A percentile compares a stretch with the other conserved stretches of the same genome.
These are phyloP conservation scores for Drosophila ananassae DNA, from an alignment of 1,140 invertebrate species.

Conservation along the genomic window DNA sequence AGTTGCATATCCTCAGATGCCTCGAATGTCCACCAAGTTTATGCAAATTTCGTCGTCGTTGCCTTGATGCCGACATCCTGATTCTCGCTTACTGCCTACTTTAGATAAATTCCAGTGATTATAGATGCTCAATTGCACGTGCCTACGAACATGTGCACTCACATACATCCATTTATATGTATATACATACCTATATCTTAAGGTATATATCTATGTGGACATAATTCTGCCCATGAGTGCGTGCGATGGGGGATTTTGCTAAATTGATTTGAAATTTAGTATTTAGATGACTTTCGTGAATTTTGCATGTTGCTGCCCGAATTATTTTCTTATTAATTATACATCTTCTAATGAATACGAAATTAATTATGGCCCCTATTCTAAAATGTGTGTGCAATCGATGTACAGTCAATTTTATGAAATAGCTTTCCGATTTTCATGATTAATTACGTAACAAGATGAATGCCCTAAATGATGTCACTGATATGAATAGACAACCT, in stretches of 20 bases:
- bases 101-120: constrained; percentile 80
- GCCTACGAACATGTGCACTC: constrained; percentile 6
- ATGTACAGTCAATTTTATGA: constrained; percentile 43
- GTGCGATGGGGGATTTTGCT: constrained; percentile 27
- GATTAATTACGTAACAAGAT: constrained; percentile 6
- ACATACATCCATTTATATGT: background rate
- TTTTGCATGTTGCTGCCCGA: constrained; percentile 46
- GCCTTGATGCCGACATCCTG: constrained; percentile 37
- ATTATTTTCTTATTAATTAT: constrained; percentile 80
- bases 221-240: background rate
- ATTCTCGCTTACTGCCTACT: constrained; percentile 56
- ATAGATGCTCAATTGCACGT: constrained; percentile 79
- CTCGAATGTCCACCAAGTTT: constrained; percentile 66
- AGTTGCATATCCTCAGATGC: constrained; percentile 31
- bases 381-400: constrained; percentile 53
- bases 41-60: constrained; percentile 60
- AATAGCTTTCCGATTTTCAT: constrained; percentile 49
- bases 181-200: background rate
- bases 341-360: constrained; percentile 73
- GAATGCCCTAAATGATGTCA: background rate
- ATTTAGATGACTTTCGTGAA: constrained; percentile 48
- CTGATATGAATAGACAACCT: background rate
- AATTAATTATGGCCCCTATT: constrained; percentile 69
- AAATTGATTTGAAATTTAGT: constrained; percentile 56
- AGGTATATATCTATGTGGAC: background rate